Percentiles rank a stretch among this genome's conserved stretches.
These are phyloP conservation scores for Cantharis nigra DNA, from an alignment of 2,888 invertebrate species.

Conservation along the genomic window DNA sequence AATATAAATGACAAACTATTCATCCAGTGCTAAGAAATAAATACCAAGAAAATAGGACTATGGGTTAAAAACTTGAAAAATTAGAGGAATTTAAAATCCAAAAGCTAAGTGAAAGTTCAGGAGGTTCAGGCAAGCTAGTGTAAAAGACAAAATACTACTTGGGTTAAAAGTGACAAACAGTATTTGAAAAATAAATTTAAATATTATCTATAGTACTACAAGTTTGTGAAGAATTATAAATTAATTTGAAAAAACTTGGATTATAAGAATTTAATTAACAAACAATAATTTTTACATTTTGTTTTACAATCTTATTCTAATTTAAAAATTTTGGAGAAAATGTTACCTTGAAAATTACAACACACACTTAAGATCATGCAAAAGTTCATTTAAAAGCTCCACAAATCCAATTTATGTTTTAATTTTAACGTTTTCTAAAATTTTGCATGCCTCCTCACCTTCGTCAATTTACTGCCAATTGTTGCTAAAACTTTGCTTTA, in stretches of 20 bases:
- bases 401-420: background rate
- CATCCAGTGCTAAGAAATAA: background rate
- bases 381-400: background rate
- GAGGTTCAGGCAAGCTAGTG: background rate
- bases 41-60: background rate
- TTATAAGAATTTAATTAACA: background rate
- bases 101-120: background rate
- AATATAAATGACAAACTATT: background rate
- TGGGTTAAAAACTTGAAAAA: background rate
- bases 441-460: conserved; percentile 33
- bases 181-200: background rate
- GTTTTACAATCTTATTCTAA: background rate
- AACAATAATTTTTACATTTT: background rate
- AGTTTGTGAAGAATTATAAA: background rate
- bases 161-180: background rate
- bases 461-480: conserved; percentile 39
- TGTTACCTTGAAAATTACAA: conserved; percentile 11
- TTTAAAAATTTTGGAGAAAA: background rate
- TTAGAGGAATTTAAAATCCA: background rate
- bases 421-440: conserved; percentile 12
- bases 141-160: background rate
- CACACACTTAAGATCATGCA: conserved; percentile 31
- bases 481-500: conserved; percentile 35
- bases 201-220: background rate
- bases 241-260: background rate